phyloP scores from a whole-genome alignment of 1,140 invertebrate genomes.

The Apis florea region DNA sequence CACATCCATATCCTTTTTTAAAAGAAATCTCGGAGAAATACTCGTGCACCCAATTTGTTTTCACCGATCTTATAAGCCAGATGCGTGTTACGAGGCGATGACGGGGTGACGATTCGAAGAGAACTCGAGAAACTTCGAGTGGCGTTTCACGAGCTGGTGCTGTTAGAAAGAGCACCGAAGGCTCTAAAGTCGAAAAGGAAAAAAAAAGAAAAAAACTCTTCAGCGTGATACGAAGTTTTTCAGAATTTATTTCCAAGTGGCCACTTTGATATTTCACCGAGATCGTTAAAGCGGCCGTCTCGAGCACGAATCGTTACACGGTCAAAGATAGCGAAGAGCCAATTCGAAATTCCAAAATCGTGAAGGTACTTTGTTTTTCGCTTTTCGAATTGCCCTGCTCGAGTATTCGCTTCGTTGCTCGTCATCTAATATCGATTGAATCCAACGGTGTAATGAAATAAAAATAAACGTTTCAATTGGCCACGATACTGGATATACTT shows the following conservation, averaged over 20 bases:
- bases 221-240: conserved; percentile 23
- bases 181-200: no score
- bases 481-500: no score
- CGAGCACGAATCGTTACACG: conserved; percentile 16
- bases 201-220: conserved; percentile 5
- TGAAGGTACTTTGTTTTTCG: not conserved
- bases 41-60: not conserved
- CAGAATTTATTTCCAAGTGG: conserved; percentile 37
- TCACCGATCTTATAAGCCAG: not conserved
- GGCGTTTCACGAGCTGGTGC: not conserved
- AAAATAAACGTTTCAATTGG: no score
- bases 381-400: not conserved
- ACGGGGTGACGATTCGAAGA: conserved; percentile 22
- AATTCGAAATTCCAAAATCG: conserved; percentile 10
- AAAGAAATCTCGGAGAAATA: not conserved
- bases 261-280: conserved; percentile 6
- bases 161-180: conserved; percentile 12
- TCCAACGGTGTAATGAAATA: no score
- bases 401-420: not conserved
- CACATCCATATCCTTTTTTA: no score
- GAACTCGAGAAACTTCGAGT: conserved; percentile 25
- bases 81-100: not conserved
- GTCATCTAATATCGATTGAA: not conserved
- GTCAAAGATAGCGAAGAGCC: not conserved
- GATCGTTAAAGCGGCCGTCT: conserved; percentile 15